Evolutionary conservation across 2,113 vertebrate species (phyloP).

Genomic region (Sclerurus mexicanus): DNA sequence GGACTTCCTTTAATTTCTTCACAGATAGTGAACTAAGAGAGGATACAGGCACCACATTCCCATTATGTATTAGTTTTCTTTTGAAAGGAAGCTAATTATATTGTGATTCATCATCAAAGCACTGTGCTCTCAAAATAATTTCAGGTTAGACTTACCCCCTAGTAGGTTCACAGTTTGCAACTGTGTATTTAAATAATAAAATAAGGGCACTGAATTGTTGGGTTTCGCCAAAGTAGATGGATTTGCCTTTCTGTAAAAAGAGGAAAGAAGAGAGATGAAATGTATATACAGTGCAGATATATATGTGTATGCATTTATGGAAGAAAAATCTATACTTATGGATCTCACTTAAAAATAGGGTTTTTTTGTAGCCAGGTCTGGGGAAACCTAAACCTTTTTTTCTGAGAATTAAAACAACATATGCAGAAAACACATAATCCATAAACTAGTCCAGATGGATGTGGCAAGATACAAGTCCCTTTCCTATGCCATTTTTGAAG

Average conservation of each 20-base stretch:
- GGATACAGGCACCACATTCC: not conserved
- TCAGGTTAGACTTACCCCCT: not conserved
- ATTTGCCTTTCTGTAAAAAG: not conserved
- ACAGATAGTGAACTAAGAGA: not conserved
- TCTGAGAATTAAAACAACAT: not conserved
- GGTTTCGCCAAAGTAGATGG: not conserved
- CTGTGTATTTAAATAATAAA: not conserved
- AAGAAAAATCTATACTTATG: not conserved
- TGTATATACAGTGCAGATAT: not conserved
- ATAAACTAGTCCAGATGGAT: not conserved
- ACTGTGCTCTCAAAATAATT: not conserved
- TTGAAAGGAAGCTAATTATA: not conserved
- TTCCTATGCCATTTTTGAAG: not conserved
- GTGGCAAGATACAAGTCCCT: not conserved
- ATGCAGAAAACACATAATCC: not conserved
- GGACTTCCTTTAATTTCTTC: not conserved
- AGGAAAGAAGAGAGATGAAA: not conserved
- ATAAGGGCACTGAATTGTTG: not conserved
- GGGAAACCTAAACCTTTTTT: not conserved
- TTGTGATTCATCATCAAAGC: not conserved
- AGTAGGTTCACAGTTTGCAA: not conserved
- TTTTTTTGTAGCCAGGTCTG: not conserved
- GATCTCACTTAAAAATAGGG: not conserved
- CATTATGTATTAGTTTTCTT: not conserved
- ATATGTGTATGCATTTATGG: not conserved